Conservation (phyloP, 1,140 invertebrate genomes). For the Theocolax elegans region DNA sequence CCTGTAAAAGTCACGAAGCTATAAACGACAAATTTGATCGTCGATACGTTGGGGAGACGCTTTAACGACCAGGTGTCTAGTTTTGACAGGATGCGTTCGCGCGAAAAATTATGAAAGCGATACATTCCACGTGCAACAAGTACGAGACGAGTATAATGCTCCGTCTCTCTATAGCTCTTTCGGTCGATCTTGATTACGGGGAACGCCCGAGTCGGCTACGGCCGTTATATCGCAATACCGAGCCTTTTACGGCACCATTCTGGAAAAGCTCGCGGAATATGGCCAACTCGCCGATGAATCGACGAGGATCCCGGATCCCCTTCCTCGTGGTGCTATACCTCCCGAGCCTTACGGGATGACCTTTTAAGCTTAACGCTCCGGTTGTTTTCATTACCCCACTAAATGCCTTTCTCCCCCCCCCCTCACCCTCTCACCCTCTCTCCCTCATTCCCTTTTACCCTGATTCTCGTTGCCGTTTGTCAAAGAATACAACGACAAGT, state of each 20-base stretch:
- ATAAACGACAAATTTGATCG: too few relatives aligned
- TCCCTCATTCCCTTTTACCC: neutral
- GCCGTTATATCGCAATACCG: conserved; percentile 1
- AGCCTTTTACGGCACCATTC: neutral
- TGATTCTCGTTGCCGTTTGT: neutral
- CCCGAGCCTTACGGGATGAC: neutral
- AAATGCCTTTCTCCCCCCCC: neutral
- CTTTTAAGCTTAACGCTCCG: neutral
- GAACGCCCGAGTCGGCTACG: conserved; percentile 8
- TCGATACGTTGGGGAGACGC: too few relatives aligned
- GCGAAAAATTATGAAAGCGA: neutral
- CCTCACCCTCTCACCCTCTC: neutral
- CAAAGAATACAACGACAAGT: too few relatives aligned
- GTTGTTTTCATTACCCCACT: conserved; percentile 1
- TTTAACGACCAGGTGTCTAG: too few relatives aligned
- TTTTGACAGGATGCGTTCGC: too few relatives aligned
- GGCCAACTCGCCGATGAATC: neutral
- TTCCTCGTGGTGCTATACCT: too few relatives aligned
- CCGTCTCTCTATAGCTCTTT: neutral
- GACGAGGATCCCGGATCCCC: too few relatives aligned
- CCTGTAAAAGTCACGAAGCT: too few relatives aligned
- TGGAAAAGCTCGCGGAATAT: neutral
- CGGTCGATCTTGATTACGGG: conserved; percentile 26
- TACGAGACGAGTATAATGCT: conserved; percentile 5
- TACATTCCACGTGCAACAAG: conserved; percentile 15